These are phyloP conservation scores for Hoplias malabaricus DNA, from an alignment of 2,113 vertebrate genomes.

Conservation along the genomic window DNA sequence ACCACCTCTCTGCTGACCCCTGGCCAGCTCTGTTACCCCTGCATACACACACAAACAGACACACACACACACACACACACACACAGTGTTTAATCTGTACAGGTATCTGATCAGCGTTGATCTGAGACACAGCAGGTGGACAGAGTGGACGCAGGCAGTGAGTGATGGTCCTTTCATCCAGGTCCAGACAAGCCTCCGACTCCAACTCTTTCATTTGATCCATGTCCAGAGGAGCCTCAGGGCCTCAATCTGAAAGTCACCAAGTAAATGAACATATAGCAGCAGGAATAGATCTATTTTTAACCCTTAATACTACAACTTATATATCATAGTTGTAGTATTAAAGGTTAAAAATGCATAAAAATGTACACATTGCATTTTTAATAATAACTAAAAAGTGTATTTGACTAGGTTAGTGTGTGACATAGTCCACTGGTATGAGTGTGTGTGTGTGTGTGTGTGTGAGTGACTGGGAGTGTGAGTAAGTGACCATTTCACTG, in stretches of 20 bases:
- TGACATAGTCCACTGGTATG: too few relatives aligned
- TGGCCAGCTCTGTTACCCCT: conserved; percentile 52
- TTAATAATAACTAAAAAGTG: too few relatives aligned
- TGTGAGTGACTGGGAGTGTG: too few relatives aligned
- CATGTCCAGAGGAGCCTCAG: conserved; percentile 27
- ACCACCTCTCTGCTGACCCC: neutral
- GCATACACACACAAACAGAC: conserved; percentile 28
- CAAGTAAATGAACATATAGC: too few relatives aligned
- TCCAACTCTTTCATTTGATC: conserved; percentile 36
- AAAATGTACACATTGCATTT: too few relatives aligned
- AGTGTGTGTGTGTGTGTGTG: too few relatives aligned
- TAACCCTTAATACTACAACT: too few relatives aligned
- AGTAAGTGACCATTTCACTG: too few relatives aligned
- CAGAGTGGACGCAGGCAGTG: conserved; percentile 50
- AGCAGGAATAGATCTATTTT: too few relatives aligned
- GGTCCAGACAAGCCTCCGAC: conserved; percentile 47
- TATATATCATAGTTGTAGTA: too few relatives aligned
- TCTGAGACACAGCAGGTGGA: conserved; percentile 62
- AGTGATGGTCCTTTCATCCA: conserved; percentile 70
- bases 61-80: conserved; percentile 38
- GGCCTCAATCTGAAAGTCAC: neutral
- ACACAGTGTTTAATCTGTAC: conserved; percentile 47
- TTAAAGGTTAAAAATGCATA: too few relatives aligned
- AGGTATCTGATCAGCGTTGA: conserved; percentile 60
- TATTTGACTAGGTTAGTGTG: too few relatives aligned